phyloP scores from a whole-genome alignment of 30 jellyfish, hydroid and myxozoan genomes.

The Hydractinia echinata region DNA sequence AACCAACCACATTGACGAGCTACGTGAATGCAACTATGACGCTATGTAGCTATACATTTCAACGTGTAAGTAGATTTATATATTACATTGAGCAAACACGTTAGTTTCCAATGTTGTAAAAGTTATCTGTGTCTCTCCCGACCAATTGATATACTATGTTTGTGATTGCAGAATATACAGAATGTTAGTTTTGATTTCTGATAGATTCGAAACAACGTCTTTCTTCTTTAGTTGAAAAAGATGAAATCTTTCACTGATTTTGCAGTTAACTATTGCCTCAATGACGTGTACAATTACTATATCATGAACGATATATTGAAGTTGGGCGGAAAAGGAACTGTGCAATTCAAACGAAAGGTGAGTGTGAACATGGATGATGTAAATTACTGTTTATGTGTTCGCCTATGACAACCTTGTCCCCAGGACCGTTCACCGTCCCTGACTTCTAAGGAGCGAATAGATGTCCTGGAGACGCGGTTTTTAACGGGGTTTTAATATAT shows the following conservation, averaged over 20 bases:
- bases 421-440: no score
- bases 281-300: conserved; percentile 15
- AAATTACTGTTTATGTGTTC: no score
- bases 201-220: no score
- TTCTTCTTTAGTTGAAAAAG: not conserved
- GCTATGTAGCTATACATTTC: conserved; percentile 1
- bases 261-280: not conserved
- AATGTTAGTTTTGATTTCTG: no score
- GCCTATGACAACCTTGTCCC: no score
- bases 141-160: not conserved
- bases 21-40: conserved; percentile 14
- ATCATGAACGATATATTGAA: conserved; percentile 6
- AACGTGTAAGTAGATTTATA: not conserved
- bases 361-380: no score
- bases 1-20: not conserved
- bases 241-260: not conserved
- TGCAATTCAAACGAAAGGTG: no score
- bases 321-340: not conserved
- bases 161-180: not conserved
- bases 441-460: no score
- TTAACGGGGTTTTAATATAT: no score
- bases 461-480: no score
- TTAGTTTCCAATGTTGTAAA: not conserved
- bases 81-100: no score
- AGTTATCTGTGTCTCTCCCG: not conserved